Base-by-base conservation (phyloP, 1,140 invertebrate species). In the Macrotrachela quadricornifera region DNA sequence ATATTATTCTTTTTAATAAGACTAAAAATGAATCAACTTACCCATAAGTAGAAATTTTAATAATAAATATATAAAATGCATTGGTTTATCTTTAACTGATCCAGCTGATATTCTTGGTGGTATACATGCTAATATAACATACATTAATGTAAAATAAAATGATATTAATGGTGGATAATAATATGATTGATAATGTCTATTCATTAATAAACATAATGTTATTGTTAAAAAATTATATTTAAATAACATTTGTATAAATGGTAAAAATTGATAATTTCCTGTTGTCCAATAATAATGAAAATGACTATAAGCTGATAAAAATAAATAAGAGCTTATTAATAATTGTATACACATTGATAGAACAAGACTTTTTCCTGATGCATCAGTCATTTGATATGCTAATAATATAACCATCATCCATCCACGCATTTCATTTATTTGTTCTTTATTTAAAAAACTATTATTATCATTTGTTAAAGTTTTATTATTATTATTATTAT, bases 171-270 rank as follows among this genome's bases (percentile, higher is more conserved):
- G 87, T 45, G 71, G 83, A 65, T 92, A 95, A 67, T 88, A 86
- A 69, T 96, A 95, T 71, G 94, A 94, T 71, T 95, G 88, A 68
- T 95, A 95, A 0, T 86, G 87, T 46, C 87, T 75, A 66, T 94
- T 92, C 88, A 95, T 94, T 55, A 81, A 82, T 54, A 95, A 75
- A 63, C 90, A 95, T 18, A 94, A 71, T 6, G 81, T 75, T 8
- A 92, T 79, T 0, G 85, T 85, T 61, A 94, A 75, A 57, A 92
- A 80, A 67, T 96, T 95, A 41, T 91, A 64, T 36, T 85, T 75
- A 66, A 94, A 92, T 61, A 90, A 71, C 41, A 84, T 79, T 76
- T 85, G 74, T 53, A 80, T 78, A 58, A 63, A 49, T 65, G 73
- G 76, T 63, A 51, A 48, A 61, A 45, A 61, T 61, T 77, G 76